phyloP scores from a whole-genome alignment of 2,113 vertebrate genomes.

The Phrynosoma platyrhinos region DNA sequence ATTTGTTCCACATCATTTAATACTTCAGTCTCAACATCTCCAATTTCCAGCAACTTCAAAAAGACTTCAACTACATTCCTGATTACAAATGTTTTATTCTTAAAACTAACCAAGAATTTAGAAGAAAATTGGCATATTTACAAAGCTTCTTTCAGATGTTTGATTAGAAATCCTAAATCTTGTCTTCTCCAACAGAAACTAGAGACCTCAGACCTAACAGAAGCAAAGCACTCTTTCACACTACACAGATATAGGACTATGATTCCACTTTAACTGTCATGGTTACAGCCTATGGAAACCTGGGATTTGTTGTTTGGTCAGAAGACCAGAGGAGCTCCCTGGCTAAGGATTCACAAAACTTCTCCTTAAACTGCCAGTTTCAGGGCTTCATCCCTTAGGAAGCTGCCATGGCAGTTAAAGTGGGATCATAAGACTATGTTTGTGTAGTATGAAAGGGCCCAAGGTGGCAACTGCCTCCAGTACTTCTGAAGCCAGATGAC shows the following conservation, averaged over 20 bases:
- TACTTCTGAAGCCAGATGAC: neutral
- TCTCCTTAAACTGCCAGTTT: too few species aligned
- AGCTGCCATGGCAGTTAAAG: too few species aligned
- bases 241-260: too few species aligned
- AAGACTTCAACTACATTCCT: neutral
- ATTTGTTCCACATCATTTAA: neutral
- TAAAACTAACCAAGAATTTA: neutral
- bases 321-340: too few species aligned
- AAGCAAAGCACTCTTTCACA: too few species aligned
- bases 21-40: neutral
- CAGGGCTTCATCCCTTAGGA: too few species aligned
- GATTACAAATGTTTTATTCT: neutral
- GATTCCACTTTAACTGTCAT: neutral
- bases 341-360: too few species aligned
- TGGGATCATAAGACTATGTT: too few species aligned
- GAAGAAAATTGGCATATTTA: neutral
- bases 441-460: too few species aligned
- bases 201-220: neutral
- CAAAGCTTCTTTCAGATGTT: neutral
- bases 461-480: neutral
- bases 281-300: neutral
- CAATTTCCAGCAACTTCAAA: neutral
- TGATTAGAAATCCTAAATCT: neutral
- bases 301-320: neutral
- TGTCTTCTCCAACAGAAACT: neutral